These are phyloP conservation scores for Elymnias hypermnestra DNA, from an alignment of 1,140 invertebrate genomes.

Conservation along the genomic window DNA sequence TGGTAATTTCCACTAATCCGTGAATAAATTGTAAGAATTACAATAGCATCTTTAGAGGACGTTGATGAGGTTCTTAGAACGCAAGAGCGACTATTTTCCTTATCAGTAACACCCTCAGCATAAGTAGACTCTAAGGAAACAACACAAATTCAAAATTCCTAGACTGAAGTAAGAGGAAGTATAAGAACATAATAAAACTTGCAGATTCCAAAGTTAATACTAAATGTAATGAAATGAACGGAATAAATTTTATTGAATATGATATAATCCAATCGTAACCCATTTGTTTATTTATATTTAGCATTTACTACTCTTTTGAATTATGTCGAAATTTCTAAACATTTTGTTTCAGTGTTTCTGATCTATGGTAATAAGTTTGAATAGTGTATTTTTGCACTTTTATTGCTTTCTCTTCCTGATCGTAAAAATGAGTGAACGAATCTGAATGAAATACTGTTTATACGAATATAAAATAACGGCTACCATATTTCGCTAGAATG, in stretches of 20 bases:
- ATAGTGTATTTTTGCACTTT: slow-evolving; percentile 35
- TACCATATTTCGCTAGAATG: neutral
- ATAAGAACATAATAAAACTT: too few relatives aligned
- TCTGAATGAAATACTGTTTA: slow-evolving; percentile 11
- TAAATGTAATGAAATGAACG: neutral
- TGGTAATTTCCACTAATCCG: too few relatives aligned
- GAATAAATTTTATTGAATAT: neutral
- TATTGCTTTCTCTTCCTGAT: slow-evolving; percentile 42
- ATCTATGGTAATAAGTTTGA: slow-evolving; percentile 11
- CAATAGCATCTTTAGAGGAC: too few relatives aligned
- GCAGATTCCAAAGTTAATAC: too few relatives aligned
- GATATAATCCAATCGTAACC: neutral
- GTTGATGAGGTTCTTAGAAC: too few relatives aligned
- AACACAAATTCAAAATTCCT: too few relatives aligned
- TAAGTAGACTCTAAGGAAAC: too few relatives aligned
- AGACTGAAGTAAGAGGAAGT: too few relatives aligned
- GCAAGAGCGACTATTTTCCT: too few relatives aligned
- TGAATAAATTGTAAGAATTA: too few relatives aligned
- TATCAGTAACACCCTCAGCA: too few relatives aligned
- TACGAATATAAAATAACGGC: slow-evolving; percentile 9
- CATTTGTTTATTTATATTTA: slow-evolving; percentile 9
- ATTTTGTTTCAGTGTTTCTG: slow-evolving; percentile 1
- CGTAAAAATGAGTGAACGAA: slow-evolving; percentile 27
- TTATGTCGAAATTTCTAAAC: slow-evolving; percentile 3
- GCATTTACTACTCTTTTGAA: slow-evolving; percentile 7